Evolutionary conservation across 2,113 vertebrate genomes (phyloP), one percentile per base, ranked within the genome.

Genomic region (Okapia johnstoni): DNA sequence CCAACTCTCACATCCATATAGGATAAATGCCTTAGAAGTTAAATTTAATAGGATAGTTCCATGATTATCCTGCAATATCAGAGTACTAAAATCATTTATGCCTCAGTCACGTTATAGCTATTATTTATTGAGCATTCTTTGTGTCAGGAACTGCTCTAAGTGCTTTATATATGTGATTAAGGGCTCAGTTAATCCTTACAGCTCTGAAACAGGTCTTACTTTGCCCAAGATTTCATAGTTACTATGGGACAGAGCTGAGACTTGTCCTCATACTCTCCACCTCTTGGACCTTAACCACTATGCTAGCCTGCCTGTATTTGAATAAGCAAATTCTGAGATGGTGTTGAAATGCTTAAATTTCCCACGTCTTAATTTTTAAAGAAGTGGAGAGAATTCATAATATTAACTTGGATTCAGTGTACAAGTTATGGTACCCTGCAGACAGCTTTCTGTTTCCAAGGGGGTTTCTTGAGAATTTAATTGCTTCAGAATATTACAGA

Each of bases 381-480:
- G 88, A 77, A 60, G 28, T 88, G n/a, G 30, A 50, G 43, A 66
- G 88, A 30, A 6, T 90, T 91, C 46, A 36, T 19, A 92, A 77
- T 85, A 73, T 81, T 93, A 93, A 84, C 52, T 86, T 94, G 54
- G 30, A 57, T 81, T 93, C 61, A 43, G 90, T 88, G 23, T 87
- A 58, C 36, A 80, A 80, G 14, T 76, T 97, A 57, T 43, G 54
- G 4, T 70, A 77, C 30, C 13, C 43, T n/a, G 19, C 14, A 61
- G 73, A 95, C 83, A 84, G 7, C 17, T 86, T 90, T 90, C 61
- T 92, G n/a, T 90, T 92, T 94, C 86, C 90, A 40, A 87, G 77
- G 19, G 28, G 89, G 73, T 88, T 96, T 90, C 86, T 93, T 90
- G 33, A 95, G 60, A 87, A 90, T 86, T 94, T 77, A 88, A 57